A percentile compares a stretch with the other conserved stretches of the same genome.
phyloP scores from a whole-genome alignment of 2,888 invertebrate genomes.

The Eupithecia abbreviata region DNA sequence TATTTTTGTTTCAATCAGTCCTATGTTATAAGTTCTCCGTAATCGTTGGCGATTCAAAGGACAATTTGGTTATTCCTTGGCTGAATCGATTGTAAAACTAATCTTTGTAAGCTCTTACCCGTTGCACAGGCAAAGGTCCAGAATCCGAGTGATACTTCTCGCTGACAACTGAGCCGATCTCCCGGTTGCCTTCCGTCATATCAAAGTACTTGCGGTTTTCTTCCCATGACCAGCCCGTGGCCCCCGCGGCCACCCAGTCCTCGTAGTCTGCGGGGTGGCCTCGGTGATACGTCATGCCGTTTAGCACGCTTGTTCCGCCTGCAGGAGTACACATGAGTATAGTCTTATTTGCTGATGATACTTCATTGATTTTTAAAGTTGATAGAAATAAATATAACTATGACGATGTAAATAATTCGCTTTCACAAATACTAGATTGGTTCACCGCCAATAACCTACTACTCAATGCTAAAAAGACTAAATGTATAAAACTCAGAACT shows the following conservation, averaged over 20 bases:
- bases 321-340: conserved; percentile 33
- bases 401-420: no score
- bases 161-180: conserved; percentile 82
- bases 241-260: conserved; percentile 87
- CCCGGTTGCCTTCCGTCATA: conserved; percentile 85
- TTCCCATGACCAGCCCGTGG: conserved; percentile 88
- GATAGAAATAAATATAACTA: no score
- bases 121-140: conserved; percentile 83
- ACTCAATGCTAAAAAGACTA: no score
- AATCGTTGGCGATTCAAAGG: no score
- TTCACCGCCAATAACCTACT: no score
- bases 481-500: no score
- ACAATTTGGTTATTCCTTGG: neutral
- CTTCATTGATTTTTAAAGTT: no score
- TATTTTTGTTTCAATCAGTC: no score
- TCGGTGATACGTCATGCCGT: conserved; percentile 92
- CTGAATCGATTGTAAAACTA: neutral
- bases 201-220: conserved; percentile 87
- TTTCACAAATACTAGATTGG: no score
- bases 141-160: conserved; percentile 78
- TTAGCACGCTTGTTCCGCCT: conserved; percentile 88
- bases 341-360: no score
- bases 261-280: conserved; percentile 89
- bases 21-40: no score
- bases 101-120: conserved; percentile 49